A percentile compares a stretch with the other conserved stretches of the same genome.
Evolutionary conservation across 2,797 vertebrate species (phyloP).

Genomic region (Sebastes steindachneri): DNA sequence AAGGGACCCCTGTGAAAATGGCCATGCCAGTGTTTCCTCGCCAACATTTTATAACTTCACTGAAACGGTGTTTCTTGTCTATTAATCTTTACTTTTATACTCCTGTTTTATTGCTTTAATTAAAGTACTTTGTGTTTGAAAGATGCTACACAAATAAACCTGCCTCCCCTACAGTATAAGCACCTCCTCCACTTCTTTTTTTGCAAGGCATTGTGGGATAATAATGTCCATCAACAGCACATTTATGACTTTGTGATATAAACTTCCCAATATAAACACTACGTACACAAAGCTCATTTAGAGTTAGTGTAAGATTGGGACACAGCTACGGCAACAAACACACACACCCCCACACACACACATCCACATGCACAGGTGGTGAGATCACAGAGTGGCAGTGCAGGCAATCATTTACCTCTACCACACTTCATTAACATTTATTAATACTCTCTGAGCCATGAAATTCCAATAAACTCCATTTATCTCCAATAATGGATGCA

Average conservation of each 20-base stretch:
- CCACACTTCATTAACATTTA: conserved; percentile 69
- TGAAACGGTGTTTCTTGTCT: neutral
- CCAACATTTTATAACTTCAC: no score
- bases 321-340: neutral
- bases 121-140: neutral
- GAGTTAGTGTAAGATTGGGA: neutral
- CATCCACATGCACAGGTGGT: neutral
- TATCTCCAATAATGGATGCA: conserved; percentile 46
- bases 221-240: neutral
- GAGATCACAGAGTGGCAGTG: neutral
- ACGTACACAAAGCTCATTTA: neutral
- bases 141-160: neutral
- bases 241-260: neutral
- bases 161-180: neutral
- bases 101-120: neutral
- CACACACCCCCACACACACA: neutral
- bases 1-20: no score
- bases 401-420: conserved; percentile 47
- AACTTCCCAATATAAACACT: neutral
- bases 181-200: neutral
- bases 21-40: no score
- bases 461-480: conserved; percentile 68
- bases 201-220: neutral
- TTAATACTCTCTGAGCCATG: conserved; percentile 64
- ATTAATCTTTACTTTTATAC: neutral